A percentile compares a stretch with the other conserved stretches of the same genome.
Evolutionary conservation across 2,113 vertebrate species (phyloP).

Genomic region (Varanus salvator): DNA sequence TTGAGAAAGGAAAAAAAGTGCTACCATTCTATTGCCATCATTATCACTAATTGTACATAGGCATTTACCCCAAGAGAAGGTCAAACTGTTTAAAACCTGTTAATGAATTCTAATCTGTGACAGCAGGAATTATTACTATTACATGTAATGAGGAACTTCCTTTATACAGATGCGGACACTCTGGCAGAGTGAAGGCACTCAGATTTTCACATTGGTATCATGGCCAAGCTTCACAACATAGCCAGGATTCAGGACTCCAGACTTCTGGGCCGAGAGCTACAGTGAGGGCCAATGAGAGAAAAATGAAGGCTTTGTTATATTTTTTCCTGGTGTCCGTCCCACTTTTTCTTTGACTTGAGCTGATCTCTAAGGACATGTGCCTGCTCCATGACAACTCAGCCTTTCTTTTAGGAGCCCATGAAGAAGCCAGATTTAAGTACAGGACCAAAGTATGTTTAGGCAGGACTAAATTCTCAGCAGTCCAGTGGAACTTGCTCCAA

Average conservation of each 20-base stretch:
- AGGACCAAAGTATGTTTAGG: not conserved
- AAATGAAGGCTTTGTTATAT: not conserved
- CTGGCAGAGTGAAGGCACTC: not conserved
- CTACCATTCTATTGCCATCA: not conserved
- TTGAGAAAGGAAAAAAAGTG: not conserved
- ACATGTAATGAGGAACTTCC: not conserved
- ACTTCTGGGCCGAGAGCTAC: not conserved
- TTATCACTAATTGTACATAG: not conserved
- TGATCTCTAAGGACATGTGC: not conserved
- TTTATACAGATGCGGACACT: not conserved
- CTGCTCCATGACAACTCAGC: too few species aligned
- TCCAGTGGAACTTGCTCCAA: not conserved
- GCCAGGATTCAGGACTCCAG: not conserved
- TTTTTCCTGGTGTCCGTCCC: not conserved
- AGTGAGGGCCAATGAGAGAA: not conserved
- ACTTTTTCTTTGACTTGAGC: not conserved
- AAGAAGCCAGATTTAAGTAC: too few species aligned
- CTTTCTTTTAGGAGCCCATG: not conserved
- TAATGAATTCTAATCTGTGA: not conserved
- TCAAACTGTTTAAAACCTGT: not conserved
- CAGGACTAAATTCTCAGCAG: not conserved
- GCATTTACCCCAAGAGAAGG: not conserved
- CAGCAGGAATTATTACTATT: not conserved
- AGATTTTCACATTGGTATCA: not conserved
- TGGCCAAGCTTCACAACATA: not conserved